Base-by-base conservation (phyloP, 2,797 vertebrate species). In the Callimico goeldii region DNA sequence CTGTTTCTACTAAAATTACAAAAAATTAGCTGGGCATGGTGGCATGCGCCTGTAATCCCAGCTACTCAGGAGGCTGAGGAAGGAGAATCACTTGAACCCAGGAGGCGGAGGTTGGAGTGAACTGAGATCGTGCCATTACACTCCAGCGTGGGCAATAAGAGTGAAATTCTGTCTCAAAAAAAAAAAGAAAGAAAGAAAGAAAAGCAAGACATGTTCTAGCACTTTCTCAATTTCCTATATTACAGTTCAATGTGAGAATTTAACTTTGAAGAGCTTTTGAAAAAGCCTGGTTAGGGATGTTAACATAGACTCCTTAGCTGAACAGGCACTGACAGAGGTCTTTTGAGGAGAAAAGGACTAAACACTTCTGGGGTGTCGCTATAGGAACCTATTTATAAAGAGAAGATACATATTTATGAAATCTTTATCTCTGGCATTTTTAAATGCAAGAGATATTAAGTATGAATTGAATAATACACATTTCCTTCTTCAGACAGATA, bases 341-440 rank as follows among this genome's bases (percentile, higher is more conserved):
- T 95, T 98, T 85, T 77, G 81, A 96, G 80, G 95, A 48, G 55
- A 97, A 96, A 96, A 97, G 88, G 70, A 76, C 75, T 89, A 4
- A 30, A 36, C 14, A 61, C 48, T 94, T 98, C 84, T 90, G 36
- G 43, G 87, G 33, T n/a, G 36, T 97, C 90, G 96, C 93, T 95
- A 61, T 80, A 93, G 96, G 77, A 97, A 93, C 80, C 72, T 94
- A 88, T 88, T 83, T 94, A 86, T 96, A 91, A 94, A 96, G 22
- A 72, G 57, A 95, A 94, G 46, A 92, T 95, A 87, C 84, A 96
- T 90, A 96, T 90, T 96, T 96, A 96, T 90, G 87, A 96, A 97
- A 94, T 95, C 76, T 90, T 90, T 95, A 86, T 84, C 46, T 77
- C 52, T 89, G 70, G 15, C 2, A 1, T 89, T 92, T 97, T 94